Evolutionary conservation across 2,113 vertebrate genomes (phyloP).

Genomic region (Motacilla alba): DNA sequence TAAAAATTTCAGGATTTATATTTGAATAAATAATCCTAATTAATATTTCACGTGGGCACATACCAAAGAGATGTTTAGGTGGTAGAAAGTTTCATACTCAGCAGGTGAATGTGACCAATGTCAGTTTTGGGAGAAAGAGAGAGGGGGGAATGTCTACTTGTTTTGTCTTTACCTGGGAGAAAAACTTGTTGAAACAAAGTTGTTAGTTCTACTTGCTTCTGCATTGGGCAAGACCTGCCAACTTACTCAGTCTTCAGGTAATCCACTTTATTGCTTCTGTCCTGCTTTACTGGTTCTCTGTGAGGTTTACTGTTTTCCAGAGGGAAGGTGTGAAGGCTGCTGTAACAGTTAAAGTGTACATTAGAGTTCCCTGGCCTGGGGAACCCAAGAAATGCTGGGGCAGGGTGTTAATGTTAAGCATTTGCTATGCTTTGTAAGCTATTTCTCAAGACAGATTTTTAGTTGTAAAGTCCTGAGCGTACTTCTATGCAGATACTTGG

Average conservation of each 20-base stretch:
- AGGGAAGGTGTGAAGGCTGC: neutral
- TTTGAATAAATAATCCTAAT: neutral
- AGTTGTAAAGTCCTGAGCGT: neutral
- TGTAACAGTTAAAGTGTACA: neutral
- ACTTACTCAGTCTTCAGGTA: neutral
- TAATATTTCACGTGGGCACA: neutral
- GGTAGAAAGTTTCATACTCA: neutral
- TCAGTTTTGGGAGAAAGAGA: neutral
- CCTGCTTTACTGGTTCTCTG: neutral
- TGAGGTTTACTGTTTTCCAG: neutral
- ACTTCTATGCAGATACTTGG: neutral
- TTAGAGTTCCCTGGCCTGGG: neutral
- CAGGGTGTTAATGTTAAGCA: neutral
- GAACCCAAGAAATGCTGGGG: neutral
- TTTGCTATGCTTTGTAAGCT: neutral
- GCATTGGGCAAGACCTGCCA: neutral
- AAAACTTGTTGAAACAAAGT: neutral
- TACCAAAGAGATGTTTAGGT: neutral
- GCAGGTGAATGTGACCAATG: neutral
- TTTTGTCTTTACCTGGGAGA: neutral
- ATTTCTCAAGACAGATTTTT: neutral
- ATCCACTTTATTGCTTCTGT: neutral
- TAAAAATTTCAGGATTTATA: neutral
- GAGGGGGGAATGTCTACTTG: neutral
- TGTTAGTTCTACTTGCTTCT: neutral